Evolutionary conservation across 1,140 invertebrate genomes (phyloP), one percentile per base, ranked within the genome.

Genomic region (Habropoda laboriosa): DNA sequence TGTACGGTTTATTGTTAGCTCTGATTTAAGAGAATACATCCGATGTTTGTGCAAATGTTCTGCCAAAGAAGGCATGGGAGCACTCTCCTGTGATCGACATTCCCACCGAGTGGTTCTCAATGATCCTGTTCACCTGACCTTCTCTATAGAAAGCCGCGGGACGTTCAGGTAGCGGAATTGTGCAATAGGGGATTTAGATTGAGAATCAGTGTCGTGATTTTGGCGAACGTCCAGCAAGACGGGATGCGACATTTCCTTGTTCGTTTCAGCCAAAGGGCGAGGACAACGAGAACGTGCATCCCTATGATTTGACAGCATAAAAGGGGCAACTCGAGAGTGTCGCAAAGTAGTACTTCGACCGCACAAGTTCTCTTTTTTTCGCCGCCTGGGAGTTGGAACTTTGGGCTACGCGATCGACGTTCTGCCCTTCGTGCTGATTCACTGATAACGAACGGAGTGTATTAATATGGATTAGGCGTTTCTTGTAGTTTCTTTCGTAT

Each of bases 301-400:
- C 24, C 27, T 24, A n/a, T 47, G 63, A 66, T 66, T 66, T 66
- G 63, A 66, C 63, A 66, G 18, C 18, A 27, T 27, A 35, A 66
- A 66, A 66, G 40, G 38, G 47, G 27, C 42, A 47, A 66, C 18
- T 21, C 24, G 63, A 66, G 47, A 47, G 24, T 66, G 63, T 18
- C 42, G 42, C 40, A 27, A 47, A n/a, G 27, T 47, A 47, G 32
- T 66, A 47, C 61, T 63, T 63, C 35, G n/a, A 64, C n/a, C 18
- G 42, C 27, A 12, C 6, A 66, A 66, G 27, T 47, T 47, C 13
- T 18, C 8, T 32, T 30, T 18, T 27, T 24, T 18, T 18, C n/a
- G 24, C 8, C 61, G 24, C 61, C 27, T 18, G 61, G 24, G 61
- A 64, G n/a, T 64, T 64, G 18, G 40, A 64, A 64, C 16, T 64